phyloP scores from a whole-genome alignment of 2,797 vertebrate species.

The Psittacula echo region DNA sequence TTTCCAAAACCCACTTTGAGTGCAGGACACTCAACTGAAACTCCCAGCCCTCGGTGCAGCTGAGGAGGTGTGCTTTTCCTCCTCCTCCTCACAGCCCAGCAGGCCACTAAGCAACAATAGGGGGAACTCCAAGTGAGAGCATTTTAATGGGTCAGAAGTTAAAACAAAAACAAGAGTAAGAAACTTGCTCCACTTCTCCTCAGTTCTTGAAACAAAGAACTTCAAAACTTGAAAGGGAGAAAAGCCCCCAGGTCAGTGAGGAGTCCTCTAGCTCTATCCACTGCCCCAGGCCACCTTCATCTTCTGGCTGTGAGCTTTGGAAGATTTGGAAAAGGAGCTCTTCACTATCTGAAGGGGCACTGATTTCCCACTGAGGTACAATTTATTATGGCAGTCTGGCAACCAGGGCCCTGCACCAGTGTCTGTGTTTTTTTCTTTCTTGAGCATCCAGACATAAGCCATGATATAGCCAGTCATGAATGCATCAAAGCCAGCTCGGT shows the following conservation, averaged over 20 bases:
- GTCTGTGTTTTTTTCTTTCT: constrained; percentile 46
- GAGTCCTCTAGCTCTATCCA: constrained; percentile 33
- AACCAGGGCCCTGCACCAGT: constrained; percentile 68
- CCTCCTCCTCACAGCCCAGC: background rate
- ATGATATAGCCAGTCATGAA: constrained; percentile 98
- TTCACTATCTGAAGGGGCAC: constrained; percentile 91
- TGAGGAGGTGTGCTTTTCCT: background rate
- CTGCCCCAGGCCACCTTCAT: constrained; percentile 87
- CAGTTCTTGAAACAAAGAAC: background rate
- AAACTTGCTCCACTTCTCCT: background rate
- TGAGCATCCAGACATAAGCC: constrained; percentile 80
- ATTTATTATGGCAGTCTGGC: constrained; percentile 88
- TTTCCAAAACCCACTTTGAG: background rate
- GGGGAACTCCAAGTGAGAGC: background rate
- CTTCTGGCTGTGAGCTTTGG: constrained; percentile 90
- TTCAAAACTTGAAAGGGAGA: background rate
- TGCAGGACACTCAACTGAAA: background rate
- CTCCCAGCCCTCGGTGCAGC: background rate
- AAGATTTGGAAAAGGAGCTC: constrained; percentile 92
- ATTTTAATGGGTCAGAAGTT: constrained; percentile 17
- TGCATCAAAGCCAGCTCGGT: constrained; percentile 95
- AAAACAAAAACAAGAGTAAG: background rate
- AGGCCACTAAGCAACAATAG: background rate
- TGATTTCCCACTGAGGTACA: constrained; percentile 94
- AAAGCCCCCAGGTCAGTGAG: background rate